Percentiles rank a stretch among this genome's conserved stretches.
phyloP scores from a whole-genome alignment of 2,797 vertebrate genomes.

The Poeciliopsis infans region DNA sequence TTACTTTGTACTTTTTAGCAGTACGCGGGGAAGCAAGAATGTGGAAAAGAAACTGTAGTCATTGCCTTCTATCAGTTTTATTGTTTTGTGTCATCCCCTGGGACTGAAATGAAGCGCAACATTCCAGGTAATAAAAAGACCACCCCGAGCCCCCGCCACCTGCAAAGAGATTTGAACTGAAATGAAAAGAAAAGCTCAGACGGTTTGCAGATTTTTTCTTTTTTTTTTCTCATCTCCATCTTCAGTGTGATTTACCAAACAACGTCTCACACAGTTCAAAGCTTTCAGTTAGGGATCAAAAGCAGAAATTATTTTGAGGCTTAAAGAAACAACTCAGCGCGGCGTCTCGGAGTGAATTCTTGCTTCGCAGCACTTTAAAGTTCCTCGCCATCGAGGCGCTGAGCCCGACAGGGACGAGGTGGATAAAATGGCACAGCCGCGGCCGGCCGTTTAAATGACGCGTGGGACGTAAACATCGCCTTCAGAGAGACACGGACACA shows the following conservation, averaged over 20 bases:
- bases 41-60: not conserved
- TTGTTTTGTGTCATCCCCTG: not conserved
- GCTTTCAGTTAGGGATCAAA: not conserved
- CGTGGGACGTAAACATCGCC: not conserved
- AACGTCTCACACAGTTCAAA: not conserved
- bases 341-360: not conserved
- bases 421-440: not conserved
- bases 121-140: not conserved
- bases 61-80: not conserved
- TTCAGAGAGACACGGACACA: not conserved
- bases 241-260: not conserved
- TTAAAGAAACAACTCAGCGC: not conserved
- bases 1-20: not conserved
- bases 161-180: not conserved
- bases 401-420: not conserved
- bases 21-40: not conserved
- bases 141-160: rapidly evolving
- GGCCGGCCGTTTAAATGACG: not conserved
- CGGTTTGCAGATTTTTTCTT: not conserved
- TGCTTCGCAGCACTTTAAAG: not conserved
- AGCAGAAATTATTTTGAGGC: not conserved
- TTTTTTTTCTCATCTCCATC: not conserved
- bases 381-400: not conserved
- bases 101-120: not conserved
- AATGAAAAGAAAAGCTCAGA: not conserved